Conservation (phyloP, 2,888 invertebrate species). For the Pachliopta kotzebuea region DNA sequence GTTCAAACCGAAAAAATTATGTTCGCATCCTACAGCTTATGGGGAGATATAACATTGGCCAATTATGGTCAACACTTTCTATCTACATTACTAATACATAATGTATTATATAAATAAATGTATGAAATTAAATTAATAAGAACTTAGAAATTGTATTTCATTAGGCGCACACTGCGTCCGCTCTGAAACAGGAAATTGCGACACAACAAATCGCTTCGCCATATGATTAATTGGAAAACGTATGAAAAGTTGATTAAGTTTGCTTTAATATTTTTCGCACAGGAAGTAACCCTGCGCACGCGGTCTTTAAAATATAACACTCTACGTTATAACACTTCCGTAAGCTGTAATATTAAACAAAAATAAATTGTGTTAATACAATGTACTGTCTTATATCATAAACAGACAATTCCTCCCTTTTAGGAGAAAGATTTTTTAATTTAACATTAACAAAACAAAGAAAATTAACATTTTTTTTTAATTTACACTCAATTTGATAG, state of each 20-base stretch:
- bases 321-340: background rate
- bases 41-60: background rate
- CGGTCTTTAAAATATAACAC: background rate
- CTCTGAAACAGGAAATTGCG: conserved; percentile 21
- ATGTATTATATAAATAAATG: conserved; percentile 17
- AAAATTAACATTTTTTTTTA: no score
- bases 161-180: background rate
- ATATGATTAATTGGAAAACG: conserved; percentile 12
- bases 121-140: conserved; percentile 15
- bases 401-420: no score
- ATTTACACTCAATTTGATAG: no score
- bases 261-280: conserved; percentile 6
- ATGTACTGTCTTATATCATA: no score
- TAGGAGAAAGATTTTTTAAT: no score
- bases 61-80: conserved; percentile 7
- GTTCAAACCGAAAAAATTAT: background rate
- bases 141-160: conserved; percentile 22
- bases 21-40: background rate
- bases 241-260: conserved; percentile 34
- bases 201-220: conserved; percentile 11
- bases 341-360: no score
- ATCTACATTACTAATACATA: conserved; percentile 7
- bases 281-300: conserved; percentile 47
- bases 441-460: no score
- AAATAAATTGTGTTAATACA: no score